Percentiles rank a stretch among this genome's conserved stretches.
These are phyloP conservation scores for Mastigias papua DNA, from an alignment of 30 jellyfish, hydroid and myxozoan genomes.

Conservation along the genomic window DNA sequence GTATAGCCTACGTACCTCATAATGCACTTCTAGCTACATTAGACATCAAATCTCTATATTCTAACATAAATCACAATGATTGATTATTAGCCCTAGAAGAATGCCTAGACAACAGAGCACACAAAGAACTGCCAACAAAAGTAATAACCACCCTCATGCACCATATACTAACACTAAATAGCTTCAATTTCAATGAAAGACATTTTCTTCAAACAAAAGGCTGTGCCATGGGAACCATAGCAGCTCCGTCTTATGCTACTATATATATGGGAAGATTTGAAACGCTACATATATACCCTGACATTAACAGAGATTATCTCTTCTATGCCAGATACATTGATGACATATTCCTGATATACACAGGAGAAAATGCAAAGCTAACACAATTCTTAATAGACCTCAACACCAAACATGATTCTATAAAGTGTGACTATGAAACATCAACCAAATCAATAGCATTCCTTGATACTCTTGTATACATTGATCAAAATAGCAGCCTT, in stretches of 20 bases:
- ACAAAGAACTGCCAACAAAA: neutral
- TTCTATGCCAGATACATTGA: too few relatives aligned
- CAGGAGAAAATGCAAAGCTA: too few relatives aligned
- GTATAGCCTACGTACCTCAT: constrained; percentile 7
- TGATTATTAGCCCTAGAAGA: constrained; percentile 15
- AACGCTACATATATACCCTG: too few relatives aligned
- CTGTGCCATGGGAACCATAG: constrained; percentile 56
- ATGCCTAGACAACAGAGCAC: neutral
- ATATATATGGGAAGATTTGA: too few relatives aligned
- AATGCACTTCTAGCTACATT: constrained; percentile 27
- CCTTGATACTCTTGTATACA: too few relatives aligned
- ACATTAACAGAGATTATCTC: too few relatives aligned
- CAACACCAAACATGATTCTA: too few relatives aligned
- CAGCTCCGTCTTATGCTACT: constrained; percentile 31
- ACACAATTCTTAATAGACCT: too few relatives aligned
- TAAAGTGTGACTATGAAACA: too few relatives aligned
- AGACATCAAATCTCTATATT: constrained; percentile 33
- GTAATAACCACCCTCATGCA: neutral
- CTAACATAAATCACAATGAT: constrained; percentile 6
- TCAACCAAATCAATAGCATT: too few relatives aligned
- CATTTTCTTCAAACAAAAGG: constrained; percentile 36
- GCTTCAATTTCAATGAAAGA: constrained; percentile 14
- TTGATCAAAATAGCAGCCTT: too few relatives aligned
- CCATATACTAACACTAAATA: constrained; percentile 13
- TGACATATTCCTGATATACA: too few relatives aligned